phyloP scores from a whole-genome alignment of 2,797 vertebrate species.

The Glossophaga mutica region DNA sequence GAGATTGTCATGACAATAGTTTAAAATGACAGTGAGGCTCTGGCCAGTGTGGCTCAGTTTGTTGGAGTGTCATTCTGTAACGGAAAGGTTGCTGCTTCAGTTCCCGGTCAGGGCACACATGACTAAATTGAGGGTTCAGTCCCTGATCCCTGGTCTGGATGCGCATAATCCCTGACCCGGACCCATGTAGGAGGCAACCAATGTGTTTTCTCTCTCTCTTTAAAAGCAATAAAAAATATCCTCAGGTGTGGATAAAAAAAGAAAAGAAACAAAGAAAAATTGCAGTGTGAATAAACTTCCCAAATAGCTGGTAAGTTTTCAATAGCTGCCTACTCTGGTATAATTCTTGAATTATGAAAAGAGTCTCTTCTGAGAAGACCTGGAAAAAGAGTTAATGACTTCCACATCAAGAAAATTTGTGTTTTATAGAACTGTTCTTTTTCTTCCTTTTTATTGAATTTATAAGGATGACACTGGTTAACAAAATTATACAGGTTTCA shows the following conservation, averaged over 20 bases:
- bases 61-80: neutral
- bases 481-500: neutral
- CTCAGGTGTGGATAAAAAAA: neutral
- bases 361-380: slow-evolving; percentile 15
- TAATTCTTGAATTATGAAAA: slow-evolving; percentile 33
- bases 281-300: neutral
- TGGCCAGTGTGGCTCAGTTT: neutral
- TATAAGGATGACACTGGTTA: neutral
- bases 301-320: slow-evolving; percentile 22
- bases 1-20: neutral
- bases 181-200: neutral
- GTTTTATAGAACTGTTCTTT: neutral
- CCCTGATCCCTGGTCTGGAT: neutral
- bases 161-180: neutral
- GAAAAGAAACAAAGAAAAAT: neutral
- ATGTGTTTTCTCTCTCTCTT: neutral
- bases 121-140: too few relatives aligned
- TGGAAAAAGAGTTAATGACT: slow-evolving; percentile 24
- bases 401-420: slow-evolving; percentile 24
- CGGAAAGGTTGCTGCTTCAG: neutral
- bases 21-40: neutral
- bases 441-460: too few relatives aligned
- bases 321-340: neutral
- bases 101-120: neutral
- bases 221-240: neutral